A percentile compares a stretch with the other conserved stretches of the same genome.
Evolutionary conservation across 1,140 invertebrate genomes (phyloP).

Genomic region (Drosophila bocki): DNA sequence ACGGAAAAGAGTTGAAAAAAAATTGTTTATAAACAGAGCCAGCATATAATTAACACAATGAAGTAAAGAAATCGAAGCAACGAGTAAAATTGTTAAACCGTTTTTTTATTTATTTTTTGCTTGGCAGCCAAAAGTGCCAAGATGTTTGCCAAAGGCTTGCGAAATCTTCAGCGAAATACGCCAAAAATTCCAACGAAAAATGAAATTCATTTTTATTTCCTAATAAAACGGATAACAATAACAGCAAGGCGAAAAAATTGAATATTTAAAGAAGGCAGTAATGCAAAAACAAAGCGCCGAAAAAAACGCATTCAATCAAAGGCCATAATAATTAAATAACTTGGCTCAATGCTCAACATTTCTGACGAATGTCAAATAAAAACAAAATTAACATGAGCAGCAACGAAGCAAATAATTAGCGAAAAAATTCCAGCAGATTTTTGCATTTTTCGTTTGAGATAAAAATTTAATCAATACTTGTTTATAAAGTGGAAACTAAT

Average conservation of each 20-base stretch:
- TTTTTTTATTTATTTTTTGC: conserved; percentile 19
- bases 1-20: conserved; percentile 37
- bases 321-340: conserved; percentile 42
- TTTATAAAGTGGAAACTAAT: conserved; percentile 33
- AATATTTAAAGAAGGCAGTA: conserved; percentile 14
- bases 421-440: conserved; percentile 23
- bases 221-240: conserved; percentile 18
- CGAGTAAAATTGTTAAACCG: conserved; percentile 44
- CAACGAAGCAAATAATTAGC: conserved; percentile 33
- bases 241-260: background rate
- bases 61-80: conserved; percentile 43
- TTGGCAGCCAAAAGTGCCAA: conserved; percentile 44
- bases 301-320: conserved; percentile 42
- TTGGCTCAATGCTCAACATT: conserved; percentile 22
- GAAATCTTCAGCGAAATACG: conserved; percentile 16
- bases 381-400: background rate
- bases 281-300: conserved; percentile 15
- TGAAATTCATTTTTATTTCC: conserved; percentile 27
- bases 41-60: conserved; percentile 65
- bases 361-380: conserved; percentile 20
- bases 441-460: conserved; percentile 4
- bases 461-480: conserved; percentile 31
- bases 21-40: conserved; percentile 39
- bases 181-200: conserved; percentile 47
- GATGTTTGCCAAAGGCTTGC: conserved; percentile 55